Evolutionary conservation across 1,140 invertebrate species (phyloP).

Genomic region (Drosophila suzukii): DNA sequence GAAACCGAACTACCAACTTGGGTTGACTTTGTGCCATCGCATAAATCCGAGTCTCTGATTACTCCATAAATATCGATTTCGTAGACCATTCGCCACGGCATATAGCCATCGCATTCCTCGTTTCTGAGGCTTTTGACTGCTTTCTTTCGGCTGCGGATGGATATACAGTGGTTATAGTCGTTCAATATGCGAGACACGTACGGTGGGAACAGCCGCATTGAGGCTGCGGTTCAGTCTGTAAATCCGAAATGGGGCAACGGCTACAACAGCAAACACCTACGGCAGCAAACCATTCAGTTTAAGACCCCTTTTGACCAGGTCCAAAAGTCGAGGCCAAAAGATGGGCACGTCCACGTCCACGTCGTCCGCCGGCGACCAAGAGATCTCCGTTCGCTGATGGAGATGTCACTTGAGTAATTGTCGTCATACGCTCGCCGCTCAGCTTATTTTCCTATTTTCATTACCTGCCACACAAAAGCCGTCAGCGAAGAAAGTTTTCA

Average conservation of each 20-base stretch:
- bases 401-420: slow-evolving; percentile 83
- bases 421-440: slow-evolving; percentile 51
- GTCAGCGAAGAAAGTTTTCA: slow-evolving; percentile 56
- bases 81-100: slow-evolving; percentile 7
- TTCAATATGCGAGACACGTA: slow-evolving; percentile 76
- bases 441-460: slow-evolving; percentile 61
- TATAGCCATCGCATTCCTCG: slow-evolving; percentile 12
- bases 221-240: slow-evolving; percentile 48
- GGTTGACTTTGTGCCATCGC: slow-evolving; percentile 11
- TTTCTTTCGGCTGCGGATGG: neutral
- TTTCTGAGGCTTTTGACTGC: slow-evolving; percentile 2
- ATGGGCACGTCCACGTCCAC: slow-evolving; percentile 51
- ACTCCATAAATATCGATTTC: slow-evolving; percentile 41
- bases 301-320: slow-evolving; percentile 11
- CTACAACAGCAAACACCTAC: slow-evolving; percentile 2
- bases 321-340: slow-evolving; percentile 26
- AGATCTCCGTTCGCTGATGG: slow-evolving; percentile 62
- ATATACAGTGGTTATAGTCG: slow-evolving; percentile 14
- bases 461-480: slow-evolving; percentile 50
- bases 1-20: slow-evolving; percentile 2
- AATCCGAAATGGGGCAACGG: slow-evolving; percentile 39
- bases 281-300: slow-evolving; percentile 3
- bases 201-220: slow-evolving; percentile 39
- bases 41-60: slow-evolving; percentile 28
- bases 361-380: slow-evolving; percentile 21